Percentiles rank a stretch among this genome's conserved stretches.
Conservation (phyloP, 2,797 vertebrate species). For the Neosilurus hyrtlii region DNA sequence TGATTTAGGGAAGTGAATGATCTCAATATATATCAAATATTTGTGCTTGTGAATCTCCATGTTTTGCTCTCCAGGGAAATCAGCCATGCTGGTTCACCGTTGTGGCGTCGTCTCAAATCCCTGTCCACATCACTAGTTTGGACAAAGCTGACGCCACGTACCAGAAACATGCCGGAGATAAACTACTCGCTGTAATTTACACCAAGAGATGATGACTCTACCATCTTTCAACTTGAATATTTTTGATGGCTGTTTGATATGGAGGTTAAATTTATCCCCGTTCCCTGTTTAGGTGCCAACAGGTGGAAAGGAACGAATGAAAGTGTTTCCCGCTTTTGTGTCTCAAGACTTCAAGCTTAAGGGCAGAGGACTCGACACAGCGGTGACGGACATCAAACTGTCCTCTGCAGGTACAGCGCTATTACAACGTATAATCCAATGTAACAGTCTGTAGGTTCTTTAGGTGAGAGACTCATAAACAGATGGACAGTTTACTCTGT, state of each 20-base stretch:
- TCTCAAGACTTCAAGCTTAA: slow-evolving; percentile 78
- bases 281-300: slow-evolving; percentile 77
- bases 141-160: slow-evolving; percentile 81
- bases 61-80: slow-evolving; percentile 71
- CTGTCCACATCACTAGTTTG: slow-evolving; percentile 79
- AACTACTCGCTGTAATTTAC: slow-evolving; percentile 80
- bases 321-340: slow-evolving; percentile 78
- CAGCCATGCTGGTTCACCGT: slow-evolving; percentile 86
- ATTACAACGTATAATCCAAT: background rate
- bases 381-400: slow-evolving; percentile 85
- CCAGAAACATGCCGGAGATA: slow-evolving; percentile 76
- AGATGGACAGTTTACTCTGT: no score
- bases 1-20: no score
- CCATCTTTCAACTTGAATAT: background rate
- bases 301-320: slow-evolving; percentile 87
- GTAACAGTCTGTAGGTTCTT: no score
- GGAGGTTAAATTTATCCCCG: background rate
- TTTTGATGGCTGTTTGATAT: background rate
- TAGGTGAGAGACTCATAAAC: no score
- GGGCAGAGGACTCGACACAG: slow-evolving; percentile 74
- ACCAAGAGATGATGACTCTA: background rate
- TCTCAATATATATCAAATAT: background rate
- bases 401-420: slow-evolving; percentile 83
- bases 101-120: slow-evolving; percentile 78
- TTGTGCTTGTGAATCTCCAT: background rate